A percentile compares a stretch with the other conserved stretches of the same genome.
These are phyloP conservation scores for Trypoxylon attenuatum DNA, from an alignment of 2,888 invertebrate species.

Conservation along the genomic window DNA sequence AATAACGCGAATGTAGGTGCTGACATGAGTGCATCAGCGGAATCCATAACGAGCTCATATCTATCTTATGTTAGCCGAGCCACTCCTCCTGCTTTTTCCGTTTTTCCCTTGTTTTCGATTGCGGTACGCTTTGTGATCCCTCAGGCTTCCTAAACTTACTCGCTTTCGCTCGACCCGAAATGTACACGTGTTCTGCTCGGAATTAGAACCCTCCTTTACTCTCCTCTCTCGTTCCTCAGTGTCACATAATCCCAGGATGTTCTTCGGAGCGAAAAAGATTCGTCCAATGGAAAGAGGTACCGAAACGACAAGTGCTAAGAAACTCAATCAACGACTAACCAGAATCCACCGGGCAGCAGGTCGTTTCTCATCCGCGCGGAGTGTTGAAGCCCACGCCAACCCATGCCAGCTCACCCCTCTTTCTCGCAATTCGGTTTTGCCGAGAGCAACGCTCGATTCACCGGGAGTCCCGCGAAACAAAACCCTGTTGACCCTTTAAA, in stretches of 20 bases:
- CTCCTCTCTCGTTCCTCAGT: neutral
- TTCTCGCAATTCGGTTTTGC: neutral
- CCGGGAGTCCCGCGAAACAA: too few species aligned
- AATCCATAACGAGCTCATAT: constrained; percentile 67
- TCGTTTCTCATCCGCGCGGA: too few species aligned
- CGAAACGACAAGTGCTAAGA: neutral
- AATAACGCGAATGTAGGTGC: constrained; percentile 69
- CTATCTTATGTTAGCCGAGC: constrained; percentile 63
- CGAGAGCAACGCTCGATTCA: too few species aligned
- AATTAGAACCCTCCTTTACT: constrained; percentile 13
- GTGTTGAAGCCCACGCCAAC: too few species aligned
- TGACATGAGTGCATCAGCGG: constrained; percentile 58
- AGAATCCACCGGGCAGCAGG: too few species aligned
- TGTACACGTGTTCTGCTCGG: constrained; percentile 23
- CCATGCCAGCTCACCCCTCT: neutral
- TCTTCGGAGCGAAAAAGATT: neutral
- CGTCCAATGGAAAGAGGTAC: constrained; percentile 13
- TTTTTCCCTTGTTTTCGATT: neutral
- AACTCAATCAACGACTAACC: neutral
- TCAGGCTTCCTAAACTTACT: neutral
- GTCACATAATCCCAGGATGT: neutral
- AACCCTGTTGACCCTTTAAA: too few species aligned
- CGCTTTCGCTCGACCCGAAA: neutral
- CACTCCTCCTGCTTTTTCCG: constrained; percentile 21
- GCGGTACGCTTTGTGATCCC: neutral